Base-by-base conservation (phyloP, 2,113 vertebrate genomes). In the Dipodomys stephensi region DNA sequence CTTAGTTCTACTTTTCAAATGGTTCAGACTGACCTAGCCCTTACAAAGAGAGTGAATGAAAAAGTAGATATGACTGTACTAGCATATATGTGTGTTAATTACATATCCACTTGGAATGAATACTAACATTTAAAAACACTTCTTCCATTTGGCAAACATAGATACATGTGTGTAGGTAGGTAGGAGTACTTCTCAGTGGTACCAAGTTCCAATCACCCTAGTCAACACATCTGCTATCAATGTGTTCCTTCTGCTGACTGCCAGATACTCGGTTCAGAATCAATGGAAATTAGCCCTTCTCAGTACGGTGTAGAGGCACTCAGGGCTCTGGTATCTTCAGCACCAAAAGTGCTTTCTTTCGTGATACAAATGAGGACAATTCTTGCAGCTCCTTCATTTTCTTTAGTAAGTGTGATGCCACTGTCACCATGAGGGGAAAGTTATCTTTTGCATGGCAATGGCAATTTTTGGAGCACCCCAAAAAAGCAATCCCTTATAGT, bases 151-250 rank as follows among this genome's bases (percentile, higher is more conserved):
- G 91, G 67, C 60, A 92, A 35, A 86, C 64, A 71, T 53, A 77
- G 39, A 46, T 65, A 30, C 46, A 1, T 64, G 25, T 84, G 15
- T 57, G 2, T 92, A 71, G 20, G 20, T 32, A 71, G n/a, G 68
- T 18, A 39, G 39, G 39, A 39, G 68, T 15, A 32, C 68, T 32
- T n/a, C n/a, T 16, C 15, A 71, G 30, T 71, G 68, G 32, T 69
- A 83, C 71, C 77, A 32, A 93, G 82, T 84, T 95, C 88, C 18
- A 78, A 5, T 83, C 77, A 53, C 68, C 44, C 28, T 27, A 53
- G 73, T 88, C 86, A 92, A 64, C 94, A 83, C 49, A 73, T 79
- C 62, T 94, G 72, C 91, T 82, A 83, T 91, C 49, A 84, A 83
- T 89, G 68, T 81, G 30, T 83, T 92, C 28, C 83, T 77, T 53